Evolutionary conservation across 2,888 invertebrate species (phyloP), one percentile per base, ranked within the genome.

Genomic region (Seira ritae): DNA sequence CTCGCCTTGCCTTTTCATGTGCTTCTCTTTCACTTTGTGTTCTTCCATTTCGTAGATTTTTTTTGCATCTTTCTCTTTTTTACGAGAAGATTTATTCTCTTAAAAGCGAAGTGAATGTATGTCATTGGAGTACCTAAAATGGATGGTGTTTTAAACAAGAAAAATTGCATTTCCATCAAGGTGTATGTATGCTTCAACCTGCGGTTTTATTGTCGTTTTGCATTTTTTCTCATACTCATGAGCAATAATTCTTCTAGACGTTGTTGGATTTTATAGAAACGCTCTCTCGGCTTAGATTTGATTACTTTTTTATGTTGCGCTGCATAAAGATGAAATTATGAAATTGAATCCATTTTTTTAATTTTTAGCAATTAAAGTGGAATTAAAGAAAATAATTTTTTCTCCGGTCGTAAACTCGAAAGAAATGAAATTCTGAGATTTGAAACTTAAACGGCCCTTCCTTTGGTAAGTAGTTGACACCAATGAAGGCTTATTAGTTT

Each of bases 41-140:
- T 50, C 12, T 50, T 50, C 12, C 50, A 3, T 50, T 50, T n/a
- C 15, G 50, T 50, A n/a, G 2, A 42, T 42, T 8, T 42, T 50
- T 50, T 50, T 50, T 50, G 50, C 17, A 50, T 50, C 50, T 50
- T n/a, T n/a, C 17, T n/a, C 50, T n/a, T n/a, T 50, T 50, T 50
- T 50, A 15, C 50, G 17, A 50, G n/a, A n/a, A n/a, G 50, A 50
- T 50, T 50, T 50, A 50, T 50, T 50, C 15, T 2, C 50, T n/a
- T 50, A 8, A 2, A 3, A 31, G 31, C 8, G 31, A 31, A 31
- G 31, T 50, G 50, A 50, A 50, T 50, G 17, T 50, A 50, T 50
- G 50, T n/a, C 50, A 50, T 50, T 12, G 50, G 50, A 50, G 17
- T 50, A 15, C 17, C 50, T 50, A 50, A 3, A 50, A 50, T 3